Evolutionary conservation across 1,140 invertebrate species (phyloP).

Genomic region (Philaenus spumarius): DNA sequence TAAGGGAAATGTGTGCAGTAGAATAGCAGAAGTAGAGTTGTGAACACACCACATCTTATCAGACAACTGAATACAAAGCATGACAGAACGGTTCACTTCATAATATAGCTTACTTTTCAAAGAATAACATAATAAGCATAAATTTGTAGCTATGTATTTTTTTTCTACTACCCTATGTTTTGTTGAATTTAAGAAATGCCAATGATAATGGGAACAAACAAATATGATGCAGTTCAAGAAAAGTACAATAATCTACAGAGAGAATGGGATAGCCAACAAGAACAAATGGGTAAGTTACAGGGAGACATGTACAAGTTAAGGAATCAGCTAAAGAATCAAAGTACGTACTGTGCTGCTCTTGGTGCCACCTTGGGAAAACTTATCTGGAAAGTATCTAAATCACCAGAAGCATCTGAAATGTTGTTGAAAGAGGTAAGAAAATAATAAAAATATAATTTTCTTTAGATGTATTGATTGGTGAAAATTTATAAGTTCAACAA

Average conservation of each 20-base stretch:
- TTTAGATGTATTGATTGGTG: neutral
- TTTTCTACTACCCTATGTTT: too few relatives aligned
- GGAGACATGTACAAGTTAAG: conserved; percentile 34
- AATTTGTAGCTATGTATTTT: too few relatives aligned
- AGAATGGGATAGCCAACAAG: conserved; percentile 34
- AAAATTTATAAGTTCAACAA: neutral
- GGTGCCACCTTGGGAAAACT: conserved; percentile 39
- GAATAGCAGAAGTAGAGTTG: too few relatives aligned
- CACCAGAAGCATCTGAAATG: conserved; percentile 33
- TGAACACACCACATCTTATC: too few relatives aligned
- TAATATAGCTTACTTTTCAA: too few relatives aligned
- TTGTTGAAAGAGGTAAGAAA: conserved; percentile 36
- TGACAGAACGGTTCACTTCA: too few relatives aligned
- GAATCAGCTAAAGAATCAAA: conserved; percentile 38
- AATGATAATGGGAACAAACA: too few relatives aligned
- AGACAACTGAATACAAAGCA: too few relatives aligned
- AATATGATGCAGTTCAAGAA: too few relatives aligned
- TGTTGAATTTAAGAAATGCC: too few relatives aligned
- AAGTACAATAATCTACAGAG: conserved; percentile 29
- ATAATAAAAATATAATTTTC: neutral
- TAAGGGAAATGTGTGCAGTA: too few relatives aligned
- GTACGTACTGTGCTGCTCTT: conserved; percentile 38
- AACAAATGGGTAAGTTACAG: conserved; percentile 32
- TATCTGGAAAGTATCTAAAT: conserved; percentile 38
- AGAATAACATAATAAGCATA: too few relatives aligned